Conservation (phyloP, 2,888 invertebrate species). For the Lacanobia oleracea region DNA sequence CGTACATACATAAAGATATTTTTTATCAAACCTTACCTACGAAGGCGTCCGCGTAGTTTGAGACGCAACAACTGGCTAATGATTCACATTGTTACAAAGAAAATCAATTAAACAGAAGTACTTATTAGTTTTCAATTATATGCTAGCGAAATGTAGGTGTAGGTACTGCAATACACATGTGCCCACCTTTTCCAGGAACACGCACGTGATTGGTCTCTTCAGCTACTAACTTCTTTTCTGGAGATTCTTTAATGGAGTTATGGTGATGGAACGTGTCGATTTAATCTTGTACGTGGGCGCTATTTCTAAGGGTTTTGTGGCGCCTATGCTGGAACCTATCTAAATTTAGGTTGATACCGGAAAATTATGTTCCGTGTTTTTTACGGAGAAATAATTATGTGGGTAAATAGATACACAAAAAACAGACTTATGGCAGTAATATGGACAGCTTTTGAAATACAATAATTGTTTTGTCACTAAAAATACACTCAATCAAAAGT, state of each 20-base stretch:
- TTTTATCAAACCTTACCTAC: background rate
- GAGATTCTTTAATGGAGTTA: too few species aligned
- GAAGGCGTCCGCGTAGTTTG: background rate
- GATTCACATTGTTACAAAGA: background rate
- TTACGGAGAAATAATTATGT: background rate
- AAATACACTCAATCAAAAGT: background rate
- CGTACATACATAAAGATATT: background rate
- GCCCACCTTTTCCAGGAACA: background rate
- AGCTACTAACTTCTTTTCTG: background rate
- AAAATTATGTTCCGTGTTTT: background rate
- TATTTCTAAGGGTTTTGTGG: background rate
- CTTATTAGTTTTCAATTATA: background rate
- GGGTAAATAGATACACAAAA: background rate
- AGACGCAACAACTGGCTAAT: background rate
- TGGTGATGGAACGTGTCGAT: background rate
- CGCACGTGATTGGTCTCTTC: background rate
- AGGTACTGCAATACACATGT: background rate
- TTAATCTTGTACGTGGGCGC: background rate
- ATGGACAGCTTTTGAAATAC: background rate
- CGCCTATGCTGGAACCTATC: too few species aligned
- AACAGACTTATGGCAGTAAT: background rate
- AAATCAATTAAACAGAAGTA: background rate
- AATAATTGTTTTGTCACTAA: background rate
- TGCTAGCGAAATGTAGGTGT: background rate
- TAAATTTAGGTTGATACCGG: background rate